Percentiles rank a stretch among this genome's conserved stretches.
These are phyloP conservation scores for Microplitis manilae DNA, from an alignment of 2,888 invertebrate species.

Conservation along the genomic window DNA sequence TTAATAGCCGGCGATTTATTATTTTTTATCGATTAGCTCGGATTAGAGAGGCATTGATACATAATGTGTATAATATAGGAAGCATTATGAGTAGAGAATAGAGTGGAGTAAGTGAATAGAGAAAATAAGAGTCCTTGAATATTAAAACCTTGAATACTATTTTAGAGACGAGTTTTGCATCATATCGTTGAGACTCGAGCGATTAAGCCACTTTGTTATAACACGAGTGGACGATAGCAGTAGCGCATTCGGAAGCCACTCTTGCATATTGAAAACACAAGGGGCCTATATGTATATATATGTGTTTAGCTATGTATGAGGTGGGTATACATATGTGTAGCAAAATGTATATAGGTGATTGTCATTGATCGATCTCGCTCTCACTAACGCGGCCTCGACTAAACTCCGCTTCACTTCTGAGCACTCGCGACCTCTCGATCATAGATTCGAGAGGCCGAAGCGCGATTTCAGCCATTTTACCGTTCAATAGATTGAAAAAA, in stretches of 20 bases:
- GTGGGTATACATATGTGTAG: neutral
- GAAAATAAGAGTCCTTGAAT: constrained; percentile 53
- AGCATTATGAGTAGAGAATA: constrained; percentile 1
- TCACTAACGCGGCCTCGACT: neutral
- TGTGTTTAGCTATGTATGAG: neutral
- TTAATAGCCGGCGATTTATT: neutral
- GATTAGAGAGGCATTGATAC: neutral
- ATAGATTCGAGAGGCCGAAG: constrained; percentile 1
- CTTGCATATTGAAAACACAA: neutral
- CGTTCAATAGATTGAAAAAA: neutral
- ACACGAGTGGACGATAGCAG: constrained; percentile 1
- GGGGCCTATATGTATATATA: neutral
- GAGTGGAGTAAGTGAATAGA: constrained; percentile 34
- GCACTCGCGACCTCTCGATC: constrained; percentile 10
- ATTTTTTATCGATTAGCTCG: neutral
- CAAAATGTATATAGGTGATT: neutral
- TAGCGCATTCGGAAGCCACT: constrained; percentile 8
- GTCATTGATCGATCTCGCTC: neutral
- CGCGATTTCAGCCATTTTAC: neutral
- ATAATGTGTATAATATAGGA: neutral
- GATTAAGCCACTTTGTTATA: constrained; percentile 39
- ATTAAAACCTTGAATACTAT: constrained; percentile 54
- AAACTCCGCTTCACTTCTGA: neutral
- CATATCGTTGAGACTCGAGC: constrained; percentile 21
- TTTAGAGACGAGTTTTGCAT: constrained; percentile 49